phyloP scores from a whole-genome alignment of 2,113 vertebrate species.

The Podiceps cristatus region DNA sequence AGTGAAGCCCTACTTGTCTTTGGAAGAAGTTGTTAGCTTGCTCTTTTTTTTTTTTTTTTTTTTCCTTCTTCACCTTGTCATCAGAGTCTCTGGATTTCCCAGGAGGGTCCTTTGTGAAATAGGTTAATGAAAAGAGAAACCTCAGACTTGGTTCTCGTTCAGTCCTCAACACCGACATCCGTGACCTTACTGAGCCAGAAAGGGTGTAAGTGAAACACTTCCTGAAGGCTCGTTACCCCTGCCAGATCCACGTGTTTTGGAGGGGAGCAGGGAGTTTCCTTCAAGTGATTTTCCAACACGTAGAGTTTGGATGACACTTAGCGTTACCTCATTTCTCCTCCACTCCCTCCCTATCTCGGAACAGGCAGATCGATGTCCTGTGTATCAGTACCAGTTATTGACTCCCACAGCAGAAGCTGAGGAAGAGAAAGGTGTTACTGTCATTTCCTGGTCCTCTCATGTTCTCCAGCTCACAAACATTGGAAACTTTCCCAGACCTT shows the following conservation, averaged over 20 bases:
- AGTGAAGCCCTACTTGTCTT: slow-evolving; percentile 55
- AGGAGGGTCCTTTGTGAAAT: slow-evolving; percentile 60
- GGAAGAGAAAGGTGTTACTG: slow-evolving; percentile 68
- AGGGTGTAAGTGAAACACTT: slow-evolving; percentile 38
- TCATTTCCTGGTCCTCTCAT: slow-evolving; percentile 60
- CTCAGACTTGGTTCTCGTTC: slow-evolving; percentile 59
- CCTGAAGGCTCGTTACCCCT: slow-evolving; percentile 21
- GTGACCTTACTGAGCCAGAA: slow-evolving; percentile 68
- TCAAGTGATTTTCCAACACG: slow-evolving; percentile 42
- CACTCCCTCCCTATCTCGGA: slow-evolving; percentile 37
- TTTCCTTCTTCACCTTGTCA: slow-evolving; percentile 40
- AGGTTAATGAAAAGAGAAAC: slow-evolving; percentile 67
- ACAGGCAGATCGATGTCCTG: slow-evolving; percentile 54
- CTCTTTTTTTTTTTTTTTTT: background rate
- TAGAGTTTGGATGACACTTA: slow-evolving; percentile 46
- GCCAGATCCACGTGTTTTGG: background rate
- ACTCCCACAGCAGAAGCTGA: slow-evolving; percentile 71
- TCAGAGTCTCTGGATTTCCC: slow-evolving; percentile 61
- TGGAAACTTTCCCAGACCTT: slow-evolving; percentile 61
- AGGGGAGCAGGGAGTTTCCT: slow-evolving; percentile 60
- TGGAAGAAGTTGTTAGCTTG: slow-evolving; percentile 53
- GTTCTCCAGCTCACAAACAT: slow-evolving; percentile 64
- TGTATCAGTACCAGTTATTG: slow-evolving; percentile 65
- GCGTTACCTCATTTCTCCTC: slow-evolving; percentile 66
- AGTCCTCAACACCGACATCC: slow-evolving; percentile 47